A percentile compares a stretch with the other conserved stretches of the same genome.
Conservation (phyloP, 2,113 vertebrate genomes). For the Onychorhynchus coronatus region DNA sequence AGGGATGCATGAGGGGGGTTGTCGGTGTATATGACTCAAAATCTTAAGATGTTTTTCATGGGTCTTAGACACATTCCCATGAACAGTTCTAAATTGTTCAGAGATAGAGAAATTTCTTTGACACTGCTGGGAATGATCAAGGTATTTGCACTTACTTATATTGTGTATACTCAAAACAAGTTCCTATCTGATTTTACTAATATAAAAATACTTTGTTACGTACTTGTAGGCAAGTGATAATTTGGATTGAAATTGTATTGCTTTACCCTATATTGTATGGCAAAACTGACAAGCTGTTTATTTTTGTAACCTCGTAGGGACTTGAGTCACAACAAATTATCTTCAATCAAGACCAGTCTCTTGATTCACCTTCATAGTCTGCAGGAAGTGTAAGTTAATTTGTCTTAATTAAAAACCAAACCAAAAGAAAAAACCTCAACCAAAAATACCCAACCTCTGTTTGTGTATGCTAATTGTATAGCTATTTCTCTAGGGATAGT, state of each 20-base stretch:
- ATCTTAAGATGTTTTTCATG: not conserved
- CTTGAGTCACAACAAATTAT: slow-evolving; percentile 92
- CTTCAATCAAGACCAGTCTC: slow-evolving; percentile 80
- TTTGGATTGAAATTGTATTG: not conserved
- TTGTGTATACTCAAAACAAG: not conserved
- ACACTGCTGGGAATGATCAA: not conserved
- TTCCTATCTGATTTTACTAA: not conserved
- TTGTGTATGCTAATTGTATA: not conserved
- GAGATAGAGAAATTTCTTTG: not conserved
- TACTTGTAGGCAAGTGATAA: not conserved
- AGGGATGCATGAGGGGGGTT: not conserved
- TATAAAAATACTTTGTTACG: not conserved
- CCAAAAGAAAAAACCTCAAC: not conserved
- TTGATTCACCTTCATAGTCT: slow-evolving; percentile 84
- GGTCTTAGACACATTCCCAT: rapidly evolving
- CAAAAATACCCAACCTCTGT: not conserved
- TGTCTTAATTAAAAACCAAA: slow-evolving; percentile 11
- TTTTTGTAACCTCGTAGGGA: slow-evolving; percentile 81
- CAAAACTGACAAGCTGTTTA: slow-evolving; percentile 19
- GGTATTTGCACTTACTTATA: not conserved
- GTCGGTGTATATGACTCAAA: not conserved
- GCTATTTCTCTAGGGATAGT: not conserved
- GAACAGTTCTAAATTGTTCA: not conserved
- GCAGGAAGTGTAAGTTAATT: slow-evolving; percentile 89
- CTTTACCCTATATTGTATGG: not conserved